phyloP scores from a whole-genome alignment of 30 jellyfish, hydroid and myxozoan genomes.

The Pseudorhiza aurosa region DNA sequence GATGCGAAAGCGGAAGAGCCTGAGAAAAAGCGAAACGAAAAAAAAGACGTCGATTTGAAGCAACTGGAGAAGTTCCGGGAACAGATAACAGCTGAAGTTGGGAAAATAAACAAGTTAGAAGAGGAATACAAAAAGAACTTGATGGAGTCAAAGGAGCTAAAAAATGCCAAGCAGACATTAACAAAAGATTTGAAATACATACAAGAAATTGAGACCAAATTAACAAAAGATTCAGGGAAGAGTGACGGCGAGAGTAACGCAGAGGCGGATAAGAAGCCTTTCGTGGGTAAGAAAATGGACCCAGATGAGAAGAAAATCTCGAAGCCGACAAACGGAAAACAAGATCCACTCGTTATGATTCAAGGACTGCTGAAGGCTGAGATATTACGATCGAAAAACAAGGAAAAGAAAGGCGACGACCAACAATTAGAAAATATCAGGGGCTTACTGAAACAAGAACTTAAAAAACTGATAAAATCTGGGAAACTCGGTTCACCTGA shows the following conservation, averaged over 20 bases:
- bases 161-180: slow-evolving; percentile 75
- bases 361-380: slow-evolving; percentile 91
- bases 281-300: not conserved
- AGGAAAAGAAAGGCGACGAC: slow-evolving; percentile 49
- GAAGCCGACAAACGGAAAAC: slow-evolving; percentile 37
- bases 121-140: slow-evolving; percentile 76
- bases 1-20: not conserved
- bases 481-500: slow-evolving; percentile 58
- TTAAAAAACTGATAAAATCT: slow-evolving; percentile 32
- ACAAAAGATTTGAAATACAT: slow-evolving; percentile 86
- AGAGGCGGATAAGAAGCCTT: slow-evolving; percentile 18
- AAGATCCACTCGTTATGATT: slow-evolving; percentile 87
- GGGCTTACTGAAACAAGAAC: slow-evolving; percentile 57
- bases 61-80: slow-evolving; percentile 78
- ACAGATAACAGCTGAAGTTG: slow-evolving; percentile 84
- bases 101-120: slow-evolving; percentile 77
- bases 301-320: slow-evolving; percentile 9
- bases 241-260: not conserved
- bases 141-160: slow-evolving; percentile 73
- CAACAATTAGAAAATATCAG: slow-evolving; percentile 71
- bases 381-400: slow-evolving; percentile 55
- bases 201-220: slow-evolving; percentile 73
- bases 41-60: slow-evolving; percentile 25
- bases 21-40: too few species aligned
- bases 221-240: slow-evolving; percentile 36